Evolutionary conservation across 2,888 invertebrate species (phyloP), one percentile per base, ranked within the genome.

Genomic region (Drosophila anomelani): DNA sequence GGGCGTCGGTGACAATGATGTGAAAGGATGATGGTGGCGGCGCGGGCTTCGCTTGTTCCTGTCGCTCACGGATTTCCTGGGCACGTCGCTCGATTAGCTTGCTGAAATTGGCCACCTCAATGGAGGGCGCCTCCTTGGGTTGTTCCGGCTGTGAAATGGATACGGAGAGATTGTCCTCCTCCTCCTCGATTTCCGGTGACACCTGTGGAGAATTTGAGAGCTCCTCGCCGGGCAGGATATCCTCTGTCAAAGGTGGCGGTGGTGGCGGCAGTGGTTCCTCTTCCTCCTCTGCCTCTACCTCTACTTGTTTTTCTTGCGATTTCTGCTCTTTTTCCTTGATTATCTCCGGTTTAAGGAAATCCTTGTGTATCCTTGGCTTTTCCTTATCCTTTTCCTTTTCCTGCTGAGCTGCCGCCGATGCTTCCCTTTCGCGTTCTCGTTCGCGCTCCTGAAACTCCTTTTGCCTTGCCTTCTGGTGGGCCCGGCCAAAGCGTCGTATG

Each of bases 1-100:
- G 91, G 20, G 90, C 84, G 79, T 92, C 92, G 2, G 92, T 92
- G 51, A 92, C 92, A 64, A 92, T 91, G 55, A 92, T 92, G 20
- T 89, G 90, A 64, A 92, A 91, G 36, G 88, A 85, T 3, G 47
- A 12, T n/a, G 58, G 41, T 8, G 43, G 39, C 20, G 41, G 41
- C 17, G 39, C 9, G 17, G 36, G 55, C 15, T 47, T 54, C 32
- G 34, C 53, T 23, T 64, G 72, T 23, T 72, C 75, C 44, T 79
- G 75, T 20, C 83, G 70, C 23, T 83, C 73, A 17, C 77, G 63
- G 36, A 91, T 84, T 79, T 91, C 90, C 58, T 90, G 82, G 23
- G 91, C 91, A 47, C 91, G 85, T 8, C 86, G 81, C 76, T 91
- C 89, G 60, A 91, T 90, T 86, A 91, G 83, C 69, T 88, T 90